phyloP scores from a whole-genome alignment of 2,113 vertebrate species.

The Calypte anna region DNA sequence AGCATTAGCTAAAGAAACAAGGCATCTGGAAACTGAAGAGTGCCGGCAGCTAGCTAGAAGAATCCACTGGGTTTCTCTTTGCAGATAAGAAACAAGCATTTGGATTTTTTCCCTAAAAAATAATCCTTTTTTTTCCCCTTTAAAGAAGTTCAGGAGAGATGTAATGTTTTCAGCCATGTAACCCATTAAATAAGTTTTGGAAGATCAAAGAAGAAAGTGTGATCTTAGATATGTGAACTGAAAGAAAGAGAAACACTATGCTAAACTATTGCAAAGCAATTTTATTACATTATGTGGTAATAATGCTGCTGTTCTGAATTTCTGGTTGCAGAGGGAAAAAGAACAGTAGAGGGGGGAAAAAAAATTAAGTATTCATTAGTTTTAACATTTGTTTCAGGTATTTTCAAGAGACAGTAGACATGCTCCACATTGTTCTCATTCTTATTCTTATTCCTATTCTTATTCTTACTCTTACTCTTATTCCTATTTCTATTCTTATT shows the following conservation, averaged over 20 bases:
- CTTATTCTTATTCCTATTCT: neutral
- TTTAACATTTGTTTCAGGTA: neutral
- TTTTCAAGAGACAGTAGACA: neutral
- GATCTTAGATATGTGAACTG: neutral
- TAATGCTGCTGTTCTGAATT: neutral
- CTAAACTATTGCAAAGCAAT: neutral
- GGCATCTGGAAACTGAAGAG: neutral
- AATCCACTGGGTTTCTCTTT: neutral
- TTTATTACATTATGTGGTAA: neutral
- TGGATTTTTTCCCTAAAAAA: neutral
- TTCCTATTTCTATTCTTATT: neutral
- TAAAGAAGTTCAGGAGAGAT: neutral
- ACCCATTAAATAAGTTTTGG: neutral
- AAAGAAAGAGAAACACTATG: neutral
- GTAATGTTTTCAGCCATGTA: neutral
- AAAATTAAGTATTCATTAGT: neutral
- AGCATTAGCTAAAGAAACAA: neutral
- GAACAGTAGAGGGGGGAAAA: neutral
- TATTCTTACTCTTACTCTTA: too few species aligned
- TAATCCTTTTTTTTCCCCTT: neutral
- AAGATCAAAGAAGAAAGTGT: neutral
- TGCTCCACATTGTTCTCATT: neutral
- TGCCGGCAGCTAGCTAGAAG: neutral
- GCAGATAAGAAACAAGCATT: neutral
- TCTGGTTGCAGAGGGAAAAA: neutral